Conservation (phyloP, 2,797 vertebrate genomes). For the Glossophaga mutica region DNA sequence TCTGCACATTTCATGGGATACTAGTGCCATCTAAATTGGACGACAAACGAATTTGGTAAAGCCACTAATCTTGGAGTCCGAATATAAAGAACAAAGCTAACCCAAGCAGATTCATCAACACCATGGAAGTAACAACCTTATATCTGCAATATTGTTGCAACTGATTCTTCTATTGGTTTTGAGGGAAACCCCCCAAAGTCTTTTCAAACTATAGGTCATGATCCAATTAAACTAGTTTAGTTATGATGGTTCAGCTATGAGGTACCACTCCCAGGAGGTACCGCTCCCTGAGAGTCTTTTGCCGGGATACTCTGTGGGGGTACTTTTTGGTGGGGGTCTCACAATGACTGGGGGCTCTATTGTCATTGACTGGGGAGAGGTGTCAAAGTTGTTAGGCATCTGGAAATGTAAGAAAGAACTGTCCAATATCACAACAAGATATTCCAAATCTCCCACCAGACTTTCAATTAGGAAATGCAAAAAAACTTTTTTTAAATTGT, state of each 20-base stretch:
- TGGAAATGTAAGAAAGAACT: not conserved
- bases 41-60: not conserved
- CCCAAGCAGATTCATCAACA: not conserved
- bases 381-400: not conserved
- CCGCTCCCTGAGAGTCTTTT: too few relatives aligned
- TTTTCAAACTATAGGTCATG: not conserved
- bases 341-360: not conserved
- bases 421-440: not conserved
- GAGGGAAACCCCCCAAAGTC: not conserved
- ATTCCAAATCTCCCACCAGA: not conserved
- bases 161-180: not conserved
- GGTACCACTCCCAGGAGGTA: not conserved
- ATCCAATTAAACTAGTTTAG: not conserved
- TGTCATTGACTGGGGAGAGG: not conserved
- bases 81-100: slow-evolving; percentile 1
- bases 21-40: not conserved
- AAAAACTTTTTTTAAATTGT: not conserved
- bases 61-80: not conserved
- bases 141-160: not conserved
- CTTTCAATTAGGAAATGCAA: not conserved
- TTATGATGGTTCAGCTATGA: not conserved
- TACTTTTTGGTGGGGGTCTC: not conserved
- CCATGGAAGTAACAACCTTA: not conserved
- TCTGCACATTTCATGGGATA: not conserved
- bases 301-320: not conserved